Conservation (phyloP, 2,797 vertebrate species). For the Cyprinella venusta region DNA sequence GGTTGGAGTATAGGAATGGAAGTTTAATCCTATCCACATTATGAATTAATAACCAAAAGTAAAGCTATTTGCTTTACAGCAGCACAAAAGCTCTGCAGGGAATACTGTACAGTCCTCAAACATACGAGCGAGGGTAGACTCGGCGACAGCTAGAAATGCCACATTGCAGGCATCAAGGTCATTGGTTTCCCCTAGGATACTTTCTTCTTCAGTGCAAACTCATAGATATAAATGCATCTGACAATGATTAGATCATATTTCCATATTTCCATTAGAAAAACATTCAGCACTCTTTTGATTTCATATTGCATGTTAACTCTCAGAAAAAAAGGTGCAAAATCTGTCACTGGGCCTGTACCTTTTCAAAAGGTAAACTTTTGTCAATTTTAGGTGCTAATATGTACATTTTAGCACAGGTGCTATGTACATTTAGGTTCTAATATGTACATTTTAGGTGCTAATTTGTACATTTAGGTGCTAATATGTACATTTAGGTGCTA, state of each 20-base stretch:
- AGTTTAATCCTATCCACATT: constrained; percentile 39
- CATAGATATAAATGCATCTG: constrained; percentile 22
- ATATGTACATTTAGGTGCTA: too few species aligned
- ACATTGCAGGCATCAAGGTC: constrained; percentile 61
- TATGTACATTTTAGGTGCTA: too few species aligned
- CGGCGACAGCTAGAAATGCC: constrained; percentile 57
- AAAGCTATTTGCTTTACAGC: constrained; percentile 61
- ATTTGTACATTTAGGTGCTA: too few species aligned
- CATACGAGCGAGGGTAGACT: constrained; percentile 48
- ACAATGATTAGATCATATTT: constrained; percentile 17
- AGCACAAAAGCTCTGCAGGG: constrained; percentile 35
- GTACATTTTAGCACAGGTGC: too few species aligned
- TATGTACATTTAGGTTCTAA: too few species aligned
- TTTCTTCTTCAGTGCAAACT: constrained; percentile 37
- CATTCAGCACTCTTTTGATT: not conserved
- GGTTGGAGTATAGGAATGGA: not conserved
- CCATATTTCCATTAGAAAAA: not conserved
- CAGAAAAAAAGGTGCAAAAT: too few species aligned
- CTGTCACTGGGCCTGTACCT: too few species aligned
- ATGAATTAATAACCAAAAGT: constrained; percentile 43
- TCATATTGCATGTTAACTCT: too few species aligned
- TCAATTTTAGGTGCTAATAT: too few species aligned
- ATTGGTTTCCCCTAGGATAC: constrained; percentile 55
- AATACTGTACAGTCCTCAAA: constrained; percentile 15
- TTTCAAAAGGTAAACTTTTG: too few species aligned